Evolutionary conservation across 2,113 vertebrate species (phyloP), one percentile per base, ranked within the genome.

Genomic region (Otolemur garnettii): DNA sequence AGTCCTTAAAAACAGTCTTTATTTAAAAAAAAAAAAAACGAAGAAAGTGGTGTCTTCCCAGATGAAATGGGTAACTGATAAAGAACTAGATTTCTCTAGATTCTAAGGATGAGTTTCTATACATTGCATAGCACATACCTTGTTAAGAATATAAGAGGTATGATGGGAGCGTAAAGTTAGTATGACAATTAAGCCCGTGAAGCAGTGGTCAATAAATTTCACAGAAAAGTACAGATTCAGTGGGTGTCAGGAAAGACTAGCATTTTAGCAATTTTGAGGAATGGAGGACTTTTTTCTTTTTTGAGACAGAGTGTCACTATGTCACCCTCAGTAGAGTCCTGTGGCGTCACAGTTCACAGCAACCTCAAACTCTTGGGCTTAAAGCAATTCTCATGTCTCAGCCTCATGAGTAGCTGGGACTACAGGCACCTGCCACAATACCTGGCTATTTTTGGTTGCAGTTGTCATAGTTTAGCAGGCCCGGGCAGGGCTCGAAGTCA

Each of bases 161-260:
- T 50, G 45, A 50, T n/a, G n/a, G n/a, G n/a, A n/a, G n/a, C n/a
- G n/a, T n/a, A n/a, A n/a, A n/a, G n/a, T n/a, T n/a, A n/a, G 45
- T 50, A 8, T 50, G 45, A 50, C 45, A 50, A 50, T 50, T 50
- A 50, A 45, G 45, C 10, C 9, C 8, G 8, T 50, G 45, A 50
- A 50, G 45, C 8, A 50, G 8, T 87, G 59, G 59, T 30, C n/a
- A 28, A 30, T 45, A 64, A 84, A 94, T 96, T 78, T 96, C 55
- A 92, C 13, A 94, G 86, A 93, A 86, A 93, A 94, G 53, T 45
- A 81, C 53, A 94, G n/a, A 94, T 86, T 93, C 95, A 88, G 89
- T 60, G 14, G 35, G 42, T 59, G 3, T 62, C 86, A 81, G 64
- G n/a, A 91, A 97, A 93, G 17, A 92, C 13, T 26, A 77, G 4